Conservation (phyloP, 2,888 invertebrate species). For the Drosophila paranaensis region DNA sequence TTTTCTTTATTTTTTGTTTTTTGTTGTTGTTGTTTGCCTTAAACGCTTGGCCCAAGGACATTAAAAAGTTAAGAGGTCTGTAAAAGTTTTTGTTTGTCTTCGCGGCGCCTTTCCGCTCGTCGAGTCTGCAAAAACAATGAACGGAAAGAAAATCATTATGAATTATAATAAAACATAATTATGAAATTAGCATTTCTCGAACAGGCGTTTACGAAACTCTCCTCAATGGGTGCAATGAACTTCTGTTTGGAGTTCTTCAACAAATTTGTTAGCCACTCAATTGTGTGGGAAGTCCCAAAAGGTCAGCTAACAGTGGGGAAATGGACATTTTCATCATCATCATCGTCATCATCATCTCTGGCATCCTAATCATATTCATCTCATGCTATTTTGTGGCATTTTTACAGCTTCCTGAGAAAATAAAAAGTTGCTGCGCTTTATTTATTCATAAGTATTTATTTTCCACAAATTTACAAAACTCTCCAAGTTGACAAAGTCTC, state of each 20-base stretch:
- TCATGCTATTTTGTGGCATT: constrained; percentile 41
- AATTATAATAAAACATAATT: constrained; percentile 62
- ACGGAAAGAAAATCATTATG: constrained; percentile 43
- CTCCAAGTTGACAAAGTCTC: constrained; percentile 35
- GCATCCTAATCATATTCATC: constrained; percentile 21
- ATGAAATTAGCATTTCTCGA: constrained; percentile 41
- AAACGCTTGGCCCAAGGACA: constrained; percentile 64
- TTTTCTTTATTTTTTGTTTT: constrained; percentile 43
- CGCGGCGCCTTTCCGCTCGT: constrained; percentile 22
- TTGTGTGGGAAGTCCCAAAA: constrained; percentile 22
- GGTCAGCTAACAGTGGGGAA: constrained; percentile 25
- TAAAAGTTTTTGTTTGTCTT: constrained; percentile 45
- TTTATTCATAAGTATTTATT: constrained; percentile 34
- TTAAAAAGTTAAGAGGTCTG: constrained; percentile 67
- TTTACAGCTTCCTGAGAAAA: constrained; percentile 17
- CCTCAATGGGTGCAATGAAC: constrained; percentile 33
- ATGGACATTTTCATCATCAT: constrained; percentile 17
- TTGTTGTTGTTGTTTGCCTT: constrained; percentile 47
- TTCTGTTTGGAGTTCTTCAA: background rate
- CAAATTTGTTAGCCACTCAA: constrained; percentile 18
- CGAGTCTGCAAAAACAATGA: constrained; percentile 34
- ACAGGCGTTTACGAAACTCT: constrained; percentile 5
- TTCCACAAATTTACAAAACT: constrained; percentile 25
- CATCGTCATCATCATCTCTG: constrained; percentile 18
- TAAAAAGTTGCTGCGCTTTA: constrained; percentile 28